phyloP scores from a whole-genome alignment of 1,140 invertebrate species.

The Cydia strobilella region DNA sequence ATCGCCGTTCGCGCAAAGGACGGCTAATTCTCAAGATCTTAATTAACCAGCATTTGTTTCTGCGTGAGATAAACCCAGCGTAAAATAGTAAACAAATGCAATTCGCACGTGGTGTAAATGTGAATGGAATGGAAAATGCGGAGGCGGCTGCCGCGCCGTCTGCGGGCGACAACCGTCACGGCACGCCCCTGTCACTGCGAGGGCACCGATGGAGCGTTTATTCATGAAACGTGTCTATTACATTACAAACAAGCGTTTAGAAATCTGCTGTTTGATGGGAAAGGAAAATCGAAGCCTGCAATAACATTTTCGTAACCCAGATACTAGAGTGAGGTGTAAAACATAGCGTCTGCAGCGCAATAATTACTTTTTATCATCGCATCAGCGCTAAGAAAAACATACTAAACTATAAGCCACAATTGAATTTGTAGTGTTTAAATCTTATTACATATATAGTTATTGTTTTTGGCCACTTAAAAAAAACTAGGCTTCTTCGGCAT shows the following conservation, averaged over 20 bases:
- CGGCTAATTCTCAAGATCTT: neutral
- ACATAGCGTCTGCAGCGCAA: too few species aligned
- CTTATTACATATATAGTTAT: too few species aligned
- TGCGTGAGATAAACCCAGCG: neutral
- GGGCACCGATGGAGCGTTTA: conserved; percentile 1
- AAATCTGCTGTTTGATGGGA: neutral
- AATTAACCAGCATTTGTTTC: neutral
- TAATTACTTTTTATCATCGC: too few species aligned
- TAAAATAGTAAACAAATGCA: conserved; percentile 16
- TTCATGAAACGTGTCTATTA: conserved; percentile 3
- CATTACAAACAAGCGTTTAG: conserved; percentile 7
- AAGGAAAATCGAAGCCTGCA: neutral
- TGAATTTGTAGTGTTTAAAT: too few species aligned
- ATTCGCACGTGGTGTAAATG: conserved; percentile 18
- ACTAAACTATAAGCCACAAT: too few species aligned
- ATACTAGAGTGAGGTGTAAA: too few species aligned
- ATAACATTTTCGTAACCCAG: too few species aligned
- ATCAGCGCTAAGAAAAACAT: too few species aligned
- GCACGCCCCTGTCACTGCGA: conserved; percentile 12
- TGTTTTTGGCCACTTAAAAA: too few species aligned
- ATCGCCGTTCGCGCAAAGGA: neutral
- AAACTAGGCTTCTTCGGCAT: too few species aligned
- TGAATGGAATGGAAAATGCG: conserved; percentile 13
- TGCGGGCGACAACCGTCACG: conserved; percentile 8
- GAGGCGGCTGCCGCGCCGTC: conserved; percentile 10